Base-by-base conservation (phyloP, 2,888 invertebrate species). In the Tenthredo livida region DNA sequence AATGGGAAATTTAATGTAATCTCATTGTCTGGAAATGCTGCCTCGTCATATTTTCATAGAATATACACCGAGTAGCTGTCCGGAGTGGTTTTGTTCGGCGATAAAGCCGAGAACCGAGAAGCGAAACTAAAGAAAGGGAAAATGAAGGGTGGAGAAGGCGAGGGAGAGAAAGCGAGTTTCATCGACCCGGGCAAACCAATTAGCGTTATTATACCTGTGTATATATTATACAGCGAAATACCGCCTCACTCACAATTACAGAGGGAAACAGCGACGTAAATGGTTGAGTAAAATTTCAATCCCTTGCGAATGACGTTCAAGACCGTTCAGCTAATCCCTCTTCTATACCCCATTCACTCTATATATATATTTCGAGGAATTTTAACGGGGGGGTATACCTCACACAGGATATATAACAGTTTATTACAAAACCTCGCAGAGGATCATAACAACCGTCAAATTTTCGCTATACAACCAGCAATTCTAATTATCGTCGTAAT, bases 181-280 rank as follows among this genome's bases (percentile, higher is more conserved):
- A 54, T 77, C 50, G 50, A 77, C 77, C 77, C 77, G 77, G 29
- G n/a, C 21, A 40, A 72, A 77, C 29, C 77, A 77, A 77, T 77
- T 77, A 77, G 54, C 77, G 25, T 77, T 54, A 77, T 77, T 33
- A 67, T 67, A 67, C 29, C 67, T 37, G 37, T 61, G 61, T 61
- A 61, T 61, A 61, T 25, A 61, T 61, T 21, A n/a, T 40, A 72
- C 37, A n/a, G 40, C n/a, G 37, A 72, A 72, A 37, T 72, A 37
- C 70, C 33, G 12, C 17, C 70, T 29, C 21, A 37, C 43, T 43
- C 40, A 21, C 72, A 43, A 73, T 73, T 43, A 40, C 40, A 43
- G 72, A 43, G 37, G 43, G 21, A 73, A 73, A 43, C 21, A 21
- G 25, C 10, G 15, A 33, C 67, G 29, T 29, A 67, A 67, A 67